phyloP scores from a whole-genome alignment of 2,797 vertebrate genomes.

The Silurus aristotelis region DNA sequence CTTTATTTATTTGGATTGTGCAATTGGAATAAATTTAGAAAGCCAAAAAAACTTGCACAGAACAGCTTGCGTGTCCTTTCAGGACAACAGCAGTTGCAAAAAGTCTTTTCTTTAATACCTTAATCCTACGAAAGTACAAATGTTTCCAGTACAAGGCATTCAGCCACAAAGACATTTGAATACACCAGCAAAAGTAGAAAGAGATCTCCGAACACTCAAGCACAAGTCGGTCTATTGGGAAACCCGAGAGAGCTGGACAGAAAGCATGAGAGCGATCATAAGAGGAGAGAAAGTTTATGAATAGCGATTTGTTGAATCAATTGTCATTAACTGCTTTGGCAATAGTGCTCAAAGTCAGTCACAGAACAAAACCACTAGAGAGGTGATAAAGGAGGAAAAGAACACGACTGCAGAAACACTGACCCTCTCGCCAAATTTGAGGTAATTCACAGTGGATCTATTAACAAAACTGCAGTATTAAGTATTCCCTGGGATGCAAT shows the following conservation, averaged over 20 bases:
- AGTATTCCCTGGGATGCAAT: slow-evolving; percentile 28
- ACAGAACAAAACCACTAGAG: neutral
- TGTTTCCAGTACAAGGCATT: slow-evolving; percentile 7
- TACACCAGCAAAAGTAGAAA: slow-evolving; percentile 42
- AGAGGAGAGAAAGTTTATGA: slow-evolving; percentile 23
- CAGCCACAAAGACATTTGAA: slow-evolving; percentile 34
- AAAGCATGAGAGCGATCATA: slow-evolving; percentile 19
- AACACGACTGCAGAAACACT: slow-evolving; percentile 24
- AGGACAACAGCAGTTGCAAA: neutral
- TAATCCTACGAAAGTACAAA: slow-evolving; percentile 40
- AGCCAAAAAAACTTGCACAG: neutral
- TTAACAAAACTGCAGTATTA: slow-evolving; percentile 33
- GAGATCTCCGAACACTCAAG: neutral
- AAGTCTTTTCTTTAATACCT: slow-evolving; percentile 8
- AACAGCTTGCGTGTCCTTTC: neutral
- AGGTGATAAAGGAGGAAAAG: slow-evolving; percentile 15
- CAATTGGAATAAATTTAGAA: neutral
- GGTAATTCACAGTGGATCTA: slow-evolving; percentile 36
- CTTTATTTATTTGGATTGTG: neutral
- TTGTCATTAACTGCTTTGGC: slow-evolving; percentile 36
- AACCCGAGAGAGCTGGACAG: slow-evolving; percentile 27
- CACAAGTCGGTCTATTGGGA: neutral
- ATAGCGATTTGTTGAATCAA: slow-evolving; percentile 19
- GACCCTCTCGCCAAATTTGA: slow-evolving; percentile 27
- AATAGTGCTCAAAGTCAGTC: slow-evolving; percentile 11